Evolutionary conservation across 2,888 invertebrate species (phyloP).

Genomic region (Tetragonisca angustula): DNA sequence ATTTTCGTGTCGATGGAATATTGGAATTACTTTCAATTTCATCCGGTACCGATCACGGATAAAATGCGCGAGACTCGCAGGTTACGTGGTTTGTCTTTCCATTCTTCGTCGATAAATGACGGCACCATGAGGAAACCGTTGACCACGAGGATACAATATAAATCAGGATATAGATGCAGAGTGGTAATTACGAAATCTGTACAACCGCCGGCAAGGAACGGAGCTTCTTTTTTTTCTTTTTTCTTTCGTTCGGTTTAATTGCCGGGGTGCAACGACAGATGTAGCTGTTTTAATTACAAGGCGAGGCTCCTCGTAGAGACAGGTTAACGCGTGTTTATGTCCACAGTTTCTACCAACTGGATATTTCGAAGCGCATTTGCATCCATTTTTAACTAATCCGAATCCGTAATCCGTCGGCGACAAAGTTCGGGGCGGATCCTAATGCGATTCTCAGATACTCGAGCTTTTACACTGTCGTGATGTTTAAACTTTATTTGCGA

Average conservation of each 20-base stretch:
- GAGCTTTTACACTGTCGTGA: neutral
- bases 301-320: conserved; percentile 34
- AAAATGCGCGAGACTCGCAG: conserved; percentile 9
- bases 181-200: conserved; percentile 38
- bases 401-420: neutral
- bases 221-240: conserved; percentile 9
- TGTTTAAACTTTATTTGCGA: neutral
- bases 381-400: accelerated
- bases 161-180: conserved; percentile 36
- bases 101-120: conserved; percentile 29
- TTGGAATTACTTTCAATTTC: neutral
- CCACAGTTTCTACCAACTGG: conserved; percentile 1
- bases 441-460: neutral
- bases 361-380: neutral
- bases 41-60: neutral
- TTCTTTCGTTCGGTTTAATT: conserved; percentile 1
- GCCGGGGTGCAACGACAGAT: conserved; percentile 17
- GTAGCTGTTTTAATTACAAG: conserved; percentile 50
- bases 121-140: too few species aligned
- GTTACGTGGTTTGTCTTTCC: neutral
- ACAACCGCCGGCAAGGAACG: neutral
- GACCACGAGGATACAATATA: conserved; percentile 3
- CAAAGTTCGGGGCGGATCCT: neutral
- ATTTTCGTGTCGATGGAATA: too few species aligned
- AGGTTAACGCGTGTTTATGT: conserved; percentile 41